Evolutionary conservation across 2,113 vertebrate species (phyloP).

Genomic region (Acanthisitta chloris): DNA sequence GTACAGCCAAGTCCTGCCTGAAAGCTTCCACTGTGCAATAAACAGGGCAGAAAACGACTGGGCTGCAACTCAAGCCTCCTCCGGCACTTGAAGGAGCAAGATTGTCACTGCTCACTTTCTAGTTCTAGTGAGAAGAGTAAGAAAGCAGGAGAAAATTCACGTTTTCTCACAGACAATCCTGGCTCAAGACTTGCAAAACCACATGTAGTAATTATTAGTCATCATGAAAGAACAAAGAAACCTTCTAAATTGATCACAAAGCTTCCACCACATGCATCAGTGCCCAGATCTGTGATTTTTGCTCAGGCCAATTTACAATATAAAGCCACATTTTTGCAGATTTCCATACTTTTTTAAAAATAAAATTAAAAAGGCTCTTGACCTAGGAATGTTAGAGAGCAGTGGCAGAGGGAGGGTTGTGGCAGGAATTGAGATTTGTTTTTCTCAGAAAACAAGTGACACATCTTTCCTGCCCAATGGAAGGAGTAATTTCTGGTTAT

Average conservation of each 20-base stretch:
- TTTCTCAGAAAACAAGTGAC: not conserved
- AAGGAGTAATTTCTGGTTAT: not conserved
- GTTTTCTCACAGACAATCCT: not conserved
- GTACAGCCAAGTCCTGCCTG: not conserved
- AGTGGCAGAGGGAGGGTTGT: not conserved
- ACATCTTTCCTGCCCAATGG: not conserved
- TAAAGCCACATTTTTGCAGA: rapidly evolving
- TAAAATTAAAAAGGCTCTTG: not conserved
- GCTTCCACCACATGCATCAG: not conserved
- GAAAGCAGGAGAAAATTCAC: not conserved
- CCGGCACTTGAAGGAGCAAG: not conserved
- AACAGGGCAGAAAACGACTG: not conserved
- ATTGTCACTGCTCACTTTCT: not conserved
- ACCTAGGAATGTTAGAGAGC: not conserved
- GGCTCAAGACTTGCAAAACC: not conserved
- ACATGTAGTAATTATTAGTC: not conserved
- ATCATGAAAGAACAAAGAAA: not conserved
- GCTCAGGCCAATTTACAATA: not conserved
- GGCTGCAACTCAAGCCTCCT: not conserved
- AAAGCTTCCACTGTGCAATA: not conserved
- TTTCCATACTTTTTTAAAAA: not conserved
- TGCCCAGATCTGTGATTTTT: not conserved
- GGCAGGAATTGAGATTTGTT: not conserved
- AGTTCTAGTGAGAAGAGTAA: not conserved
- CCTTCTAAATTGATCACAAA: not conserved